Base-by-base conservation (phyloP, 2,113 vertebrate species). In the Dromiciops gliroides region DNA sequence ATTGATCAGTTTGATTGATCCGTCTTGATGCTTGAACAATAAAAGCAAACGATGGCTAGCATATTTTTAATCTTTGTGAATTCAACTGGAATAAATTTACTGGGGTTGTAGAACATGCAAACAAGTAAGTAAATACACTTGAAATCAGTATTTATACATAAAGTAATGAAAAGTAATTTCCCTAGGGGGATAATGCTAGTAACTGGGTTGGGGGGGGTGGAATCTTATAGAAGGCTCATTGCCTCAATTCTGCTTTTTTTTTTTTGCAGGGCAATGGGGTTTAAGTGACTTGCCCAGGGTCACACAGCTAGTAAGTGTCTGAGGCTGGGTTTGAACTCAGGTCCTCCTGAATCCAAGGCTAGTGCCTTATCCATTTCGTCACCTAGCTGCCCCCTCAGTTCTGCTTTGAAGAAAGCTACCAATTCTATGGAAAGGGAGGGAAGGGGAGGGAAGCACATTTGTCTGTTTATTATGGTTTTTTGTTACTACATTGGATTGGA, bases 381-480 rank as follows among this genome's bases (percentile, higher is more conserved):
- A n/a, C n/a, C n/a, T n/a, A n/a, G n/a, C n/a, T n/a, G n/a, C n/a
- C n/a, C n/a, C n/a, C n/a, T 83, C 6, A 8, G n/a, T 3, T 83
- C 19, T 44, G n/a, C 37, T 83, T 83, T 83, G n/a, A 83, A 83
- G n/a, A 11, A 83, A 22, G 19, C 19, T 22, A 19, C 6, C 67
- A 75, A 44, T 44, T 75, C 37, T 22, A 23, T 22, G n/a, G n/a
- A 44, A 16, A 16, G 37, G 67, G n/a, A 83, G 19, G n/a, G 11
- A 44, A 83, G 19, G 16, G 44, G 67, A 8, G 26, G 26, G 44
- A 83, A 75, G 37, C 49, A 51, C 23, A 47, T 90, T 94, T 94
- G 37, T 89, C 47, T 92, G 92, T 97, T 89, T 51, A 91, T n/a
- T 75, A n/a, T 75, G 60, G 3, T 16, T n/a, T 44, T 88, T 96